phyloP scores from a whole-genome alignment of 2,888 invertebrate species.

The Mactromeris polynyma region DNA sequence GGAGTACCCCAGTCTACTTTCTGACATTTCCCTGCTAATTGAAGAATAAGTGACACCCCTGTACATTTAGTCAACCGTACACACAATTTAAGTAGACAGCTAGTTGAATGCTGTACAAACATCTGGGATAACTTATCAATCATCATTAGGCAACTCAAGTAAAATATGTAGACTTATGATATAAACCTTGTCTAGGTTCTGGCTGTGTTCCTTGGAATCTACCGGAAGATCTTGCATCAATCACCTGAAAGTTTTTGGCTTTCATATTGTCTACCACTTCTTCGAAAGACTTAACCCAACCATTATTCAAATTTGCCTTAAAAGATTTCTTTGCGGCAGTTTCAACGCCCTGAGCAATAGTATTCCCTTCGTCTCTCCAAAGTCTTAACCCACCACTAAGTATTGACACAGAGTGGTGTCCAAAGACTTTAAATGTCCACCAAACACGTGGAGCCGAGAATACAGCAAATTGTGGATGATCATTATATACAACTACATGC shows the following conservation, averaged over 20 bases:
- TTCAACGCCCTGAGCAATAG: constrained; percentile 64
- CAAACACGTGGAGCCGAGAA: constrained; percentile 84
- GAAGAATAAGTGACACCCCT: too few relatives aligned
- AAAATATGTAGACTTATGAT: too few relatives aligned
- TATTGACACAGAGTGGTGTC: constrained; percentile 81
- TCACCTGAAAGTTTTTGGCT: constrained; percentile 73
- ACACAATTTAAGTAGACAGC: too few relatives aligned
- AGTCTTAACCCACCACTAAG: constrained; percentile 83
- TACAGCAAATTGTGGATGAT: constrained; percentile 76
- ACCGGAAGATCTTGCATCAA: constrained; percentile 83
- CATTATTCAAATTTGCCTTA: constrained; percentile 70
- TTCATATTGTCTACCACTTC: constrained; percentile 80
- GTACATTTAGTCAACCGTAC: too few relatives aligned
- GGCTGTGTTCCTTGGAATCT: constrained; percentile 83
- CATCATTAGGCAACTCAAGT: too few relatives aligned
- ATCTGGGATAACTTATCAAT: too few relatives aligned
- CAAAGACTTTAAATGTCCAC: constrained; percentile 85
- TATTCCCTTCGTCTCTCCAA: constrained; percentile 77
- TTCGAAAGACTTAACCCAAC: constrained; percentile 79
- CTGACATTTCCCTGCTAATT: too few relatives aligned
- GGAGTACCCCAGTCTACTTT: too few relatives aligned
- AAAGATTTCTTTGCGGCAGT: constrained; percentile 64
- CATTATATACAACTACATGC: constrained; percentile 85
- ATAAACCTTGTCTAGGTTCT: constrained; percentile 84
- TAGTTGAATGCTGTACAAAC: too few relatives aligned